phyloP scores from a whole-genome alignment of 2,888 invertebrate genomes.

The Hybos culiciformis region DNA sequence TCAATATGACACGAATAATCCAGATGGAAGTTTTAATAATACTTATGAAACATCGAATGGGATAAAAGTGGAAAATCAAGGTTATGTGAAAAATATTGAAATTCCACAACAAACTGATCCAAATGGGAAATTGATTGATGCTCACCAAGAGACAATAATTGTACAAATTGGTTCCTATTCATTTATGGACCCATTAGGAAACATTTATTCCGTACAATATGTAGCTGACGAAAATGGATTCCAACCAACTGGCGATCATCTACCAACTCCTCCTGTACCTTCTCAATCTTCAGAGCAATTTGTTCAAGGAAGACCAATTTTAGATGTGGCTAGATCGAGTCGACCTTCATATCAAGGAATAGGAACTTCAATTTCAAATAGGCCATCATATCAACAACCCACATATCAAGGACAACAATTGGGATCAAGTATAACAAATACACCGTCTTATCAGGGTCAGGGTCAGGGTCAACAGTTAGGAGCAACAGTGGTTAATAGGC shows the following conservation, averaged over 20 bases:
- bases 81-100: slow-evolving; percentile 50
- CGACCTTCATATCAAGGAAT: no score
- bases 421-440: no score
- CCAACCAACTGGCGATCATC: slow-evolving; percentile 50
- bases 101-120: slow-evolving; percentile 34
- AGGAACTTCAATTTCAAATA: no score
- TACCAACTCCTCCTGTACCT: slow-evolving; percentile 39
- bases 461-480: no score
- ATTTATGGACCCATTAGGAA: slow-evolving; percentile 57
- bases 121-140: slow-evolving; percentile 36
- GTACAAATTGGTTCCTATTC: slow-evolving; percentile 55
- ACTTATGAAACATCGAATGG: slow-evolving; percentile 61
- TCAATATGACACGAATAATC: slow-evolving; percentile 16
- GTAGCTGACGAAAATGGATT: slow-evolving; percentile 62
- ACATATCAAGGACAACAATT: no score
- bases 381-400: no score
- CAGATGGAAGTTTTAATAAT: slow-evolving; percentile 38
- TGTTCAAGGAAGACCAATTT: no score
- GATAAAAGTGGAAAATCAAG: slow-evolving; percentile 58
- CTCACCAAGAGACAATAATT: slow-evolving; percentile 43
- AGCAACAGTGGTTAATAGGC: no score
- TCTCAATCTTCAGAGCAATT: no score
- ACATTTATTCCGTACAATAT: slow-evolving; percentile 47
- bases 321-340: no score
- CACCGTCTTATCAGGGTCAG: no score